A percentile compares a stretch with the other conserved stretches of the same genome.
phyloP scores from a whole-genome alignment of 2,888 invertebrate genomes.

The Melieria crassipennis region DNA sequence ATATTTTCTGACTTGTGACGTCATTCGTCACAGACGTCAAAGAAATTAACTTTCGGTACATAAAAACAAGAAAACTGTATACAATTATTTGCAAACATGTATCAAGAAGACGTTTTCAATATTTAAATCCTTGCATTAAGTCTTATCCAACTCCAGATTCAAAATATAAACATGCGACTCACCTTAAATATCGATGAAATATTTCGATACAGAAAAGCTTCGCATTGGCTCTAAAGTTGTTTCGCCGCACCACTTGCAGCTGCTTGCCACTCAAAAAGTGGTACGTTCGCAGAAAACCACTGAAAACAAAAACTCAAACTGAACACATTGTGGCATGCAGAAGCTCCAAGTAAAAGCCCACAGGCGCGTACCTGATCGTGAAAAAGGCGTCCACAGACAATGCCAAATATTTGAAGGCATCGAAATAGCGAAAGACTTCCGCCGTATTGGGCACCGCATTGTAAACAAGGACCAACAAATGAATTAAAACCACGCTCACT shows the following conservation, averaged over 20 bases:
- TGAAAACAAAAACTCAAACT: neutral
- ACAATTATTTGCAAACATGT: too few relatives aligned
- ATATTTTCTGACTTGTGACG: too few relatives aligned
- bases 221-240: slow-evolving; percentile 48
- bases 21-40: too few relatives aligned
- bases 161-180: neutral
- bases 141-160: too few relatives aligned
- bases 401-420: neutral
- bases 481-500: slow-evolving; percentile 60
- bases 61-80: too few relatives aligned
- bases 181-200: slow-evolving; percentile 58
- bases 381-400: slow-evolving; percentile 58
- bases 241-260: slow-evolving; percentile 51
- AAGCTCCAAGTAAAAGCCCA: neutral
- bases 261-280: slow-evolving; percentile 56
- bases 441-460: slow-evolving; percentile 59
- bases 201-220: slow-evolving; percentile 52
- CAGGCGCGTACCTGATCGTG: slow-evolving; percentile 57
- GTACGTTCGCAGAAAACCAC: slow-evolving; percentile 59
- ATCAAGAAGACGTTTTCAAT: too few relatives aligned
- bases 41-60: too few relatives aligned
- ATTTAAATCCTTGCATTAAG: too few relatives aligned
- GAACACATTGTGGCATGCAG: neutral
- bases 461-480: slow-evolving; percentile 62
- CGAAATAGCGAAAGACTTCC: slow-evolving; percentile 52